Conservation (phyloP, 92 coral and sea anemone genomes). For the Micromussa lordhowensis region DNA sequence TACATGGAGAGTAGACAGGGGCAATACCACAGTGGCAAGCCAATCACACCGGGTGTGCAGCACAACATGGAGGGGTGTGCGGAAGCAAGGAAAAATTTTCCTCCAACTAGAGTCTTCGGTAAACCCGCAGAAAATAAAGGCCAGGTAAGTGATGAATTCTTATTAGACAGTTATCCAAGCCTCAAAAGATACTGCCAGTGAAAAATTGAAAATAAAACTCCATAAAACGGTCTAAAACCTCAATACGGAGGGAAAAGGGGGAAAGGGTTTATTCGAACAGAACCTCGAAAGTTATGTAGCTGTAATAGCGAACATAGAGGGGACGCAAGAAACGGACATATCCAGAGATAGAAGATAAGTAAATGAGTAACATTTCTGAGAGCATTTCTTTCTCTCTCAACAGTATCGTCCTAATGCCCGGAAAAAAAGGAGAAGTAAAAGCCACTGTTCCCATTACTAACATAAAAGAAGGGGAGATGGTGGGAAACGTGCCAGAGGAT, state of each 20-base stretch:
- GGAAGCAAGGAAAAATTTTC: neutral
- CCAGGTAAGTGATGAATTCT: neutral
- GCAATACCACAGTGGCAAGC: neutral
- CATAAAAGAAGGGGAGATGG: neutral
- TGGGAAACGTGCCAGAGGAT: neutral
- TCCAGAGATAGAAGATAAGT: neutral
- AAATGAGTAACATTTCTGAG: neutral
- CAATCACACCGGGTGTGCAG: neutral
- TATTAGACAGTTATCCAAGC: neutral
- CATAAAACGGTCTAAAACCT: neutral
- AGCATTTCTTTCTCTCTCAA: neutral
- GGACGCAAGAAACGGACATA: neutral
- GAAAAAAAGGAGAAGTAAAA: neutral
- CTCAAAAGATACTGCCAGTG: neutral
- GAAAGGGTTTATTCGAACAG: neutral
- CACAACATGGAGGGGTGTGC: neutral
- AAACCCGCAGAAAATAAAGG: constrained; percentile 1
- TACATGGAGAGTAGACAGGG: neutral
- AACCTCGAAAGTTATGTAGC: neutral
- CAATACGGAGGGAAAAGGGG: neutral
- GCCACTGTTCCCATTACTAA: neutral
- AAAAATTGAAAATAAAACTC: neutral
- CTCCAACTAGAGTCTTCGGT: neutral
- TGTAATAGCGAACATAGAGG: neutral
- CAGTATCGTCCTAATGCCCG: neutral